These are phyloP conservation scores for Ochotona curzoniae DNA, from an alignment of 2,113 vertebrate species.

Conservation along the genomic window DNA sequence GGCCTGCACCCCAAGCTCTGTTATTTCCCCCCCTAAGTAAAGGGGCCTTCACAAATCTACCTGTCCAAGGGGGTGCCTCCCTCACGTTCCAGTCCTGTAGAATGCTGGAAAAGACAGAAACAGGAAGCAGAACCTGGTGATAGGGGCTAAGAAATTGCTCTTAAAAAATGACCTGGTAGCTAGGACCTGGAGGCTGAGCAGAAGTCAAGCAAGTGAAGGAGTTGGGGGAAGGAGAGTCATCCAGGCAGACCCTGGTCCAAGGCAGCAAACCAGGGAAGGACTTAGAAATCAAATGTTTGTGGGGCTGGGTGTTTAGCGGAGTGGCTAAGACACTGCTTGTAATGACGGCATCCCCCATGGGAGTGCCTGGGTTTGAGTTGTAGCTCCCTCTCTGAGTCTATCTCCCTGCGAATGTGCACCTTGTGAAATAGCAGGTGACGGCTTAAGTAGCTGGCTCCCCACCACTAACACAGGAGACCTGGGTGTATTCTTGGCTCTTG, in stretches of 20 bases:
- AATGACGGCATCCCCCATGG: too few relatives aligned
- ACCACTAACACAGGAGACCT: too few relatives aligned
- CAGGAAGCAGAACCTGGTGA: not conserved
- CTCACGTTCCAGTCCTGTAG: not conserved
- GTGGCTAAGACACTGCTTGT: too few relatives aligned
- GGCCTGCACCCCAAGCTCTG: not conserved
- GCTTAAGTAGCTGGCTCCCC: too few relatives aligned
- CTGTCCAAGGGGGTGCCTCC: not conserved
- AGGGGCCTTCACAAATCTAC: not conserved
- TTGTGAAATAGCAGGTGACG: too few relatives aligned
- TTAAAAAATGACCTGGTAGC: not conserved
- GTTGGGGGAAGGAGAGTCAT: not conserved
- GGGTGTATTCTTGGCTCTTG: too few relatives aligned
- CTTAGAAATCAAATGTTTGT: not conserved
- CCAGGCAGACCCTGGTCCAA: not conserved
- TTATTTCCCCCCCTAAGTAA: not conserved
- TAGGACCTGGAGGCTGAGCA: not conserved
- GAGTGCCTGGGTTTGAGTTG: too few relatives aligned
- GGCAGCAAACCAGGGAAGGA: not conserved
- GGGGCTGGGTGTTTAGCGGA: too few relatives aligned
- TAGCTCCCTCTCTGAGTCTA: too few relatives aligned
- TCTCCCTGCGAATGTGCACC: too few relatives aligned
- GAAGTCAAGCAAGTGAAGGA: not conserved
- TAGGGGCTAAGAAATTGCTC: not conserved
- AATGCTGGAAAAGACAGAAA: not conserved